Percentiles rank a stretch among this genome's conserved stretches.
Evolutionary conservation across 2,113 vertebrate genomes (phyloP).

Genomic region (Opisthocomus hoazin): DNA sequence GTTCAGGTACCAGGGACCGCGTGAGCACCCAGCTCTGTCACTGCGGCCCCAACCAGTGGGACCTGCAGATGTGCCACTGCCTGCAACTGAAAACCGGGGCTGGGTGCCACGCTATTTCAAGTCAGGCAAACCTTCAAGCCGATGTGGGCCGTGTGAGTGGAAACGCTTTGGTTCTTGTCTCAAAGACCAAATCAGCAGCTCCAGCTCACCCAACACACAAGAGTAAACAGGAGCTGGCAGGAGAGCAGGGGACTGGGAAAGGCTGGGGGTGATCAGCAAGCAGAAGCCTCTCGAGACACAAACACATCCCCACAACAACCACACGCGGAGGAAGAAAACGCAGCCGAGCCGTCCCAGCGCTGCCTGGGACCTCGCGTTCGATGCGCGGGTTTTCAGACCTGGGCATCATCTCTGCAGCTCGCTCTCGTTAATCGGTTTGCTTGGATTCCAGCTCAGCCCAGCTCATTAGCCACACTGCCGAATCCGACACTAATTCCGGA

Average conservation of each 20-base stretch:
- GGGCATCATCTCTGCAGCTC: not conserved
- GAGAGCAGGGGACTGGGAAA: not conserved
- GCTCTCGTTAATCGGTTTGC: not conserved
- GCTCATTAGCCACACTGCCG: not conserved
- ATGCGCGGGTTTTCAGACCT: not conserved
- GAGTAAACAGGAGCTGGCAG: not conserved
- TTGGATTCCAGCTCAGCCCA: constrained; percentile 3
- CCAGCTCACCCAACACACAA: not conserved
- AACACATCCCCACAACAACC: not conserved
- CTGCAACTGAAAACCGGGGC: not conserved
- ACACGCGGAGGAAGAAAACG: not conserved
- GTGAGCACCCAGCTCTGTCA: not conserved
- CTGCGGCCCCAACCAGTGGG: not conserved
- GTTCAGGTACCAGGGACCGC: not conserved
- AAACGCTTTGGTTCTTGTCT: not conserved
- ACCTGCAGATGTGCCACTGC: not conserved
- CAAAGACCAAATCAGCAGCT: not conserved
- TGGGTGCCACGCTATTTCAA: not conserved
- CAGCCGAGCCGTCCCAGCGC: not conserved
- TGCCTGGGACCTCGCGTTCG: not conserved
- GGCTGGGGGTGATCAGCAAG: not conserved
- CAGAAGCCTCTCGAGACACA: not conserved
- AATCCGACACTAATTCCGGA: not conserved
- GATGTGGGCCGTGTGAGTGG: not conserved
- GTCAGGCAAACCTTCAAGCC: not conserved